Base-by-base conservation (phyloP, 2,113 vertebrate genomes). In the Hippolais icterina region DNA sequence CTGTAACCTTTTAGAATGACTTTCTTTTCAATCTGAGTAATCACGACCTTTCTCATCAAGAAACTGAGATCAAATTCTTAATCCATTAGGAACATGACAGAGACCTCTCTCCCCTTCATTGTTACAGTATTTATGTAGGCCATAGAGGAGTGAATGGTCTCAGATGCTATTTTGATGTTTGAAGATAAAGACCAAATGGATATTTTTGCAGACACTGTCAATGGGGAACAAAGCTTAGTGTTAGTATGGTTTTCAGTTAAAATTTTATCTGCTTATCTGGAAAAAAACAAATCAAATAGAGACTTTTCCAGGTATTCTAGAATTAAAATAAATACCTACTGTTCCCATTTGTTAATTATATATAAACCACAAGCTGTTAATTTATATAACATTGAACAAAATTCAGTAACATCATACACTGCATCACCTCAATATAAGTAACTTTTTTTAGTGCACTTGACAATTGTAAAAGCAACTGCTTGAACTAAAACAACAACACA, bases 1-100 rank as follows among this genome's bases (percentile, higher is more conserved):
- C 92, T 56, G 35, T 93, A 96, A 96, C 90, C 92, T 95, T 94
- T 94, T 91, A 92, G 37, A 96, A 93, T 88, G 70, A 87, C 65
- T 92, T 94, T 94, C 81, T 90, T 64, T 50, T 90, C 80, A 49
- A 90, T 77, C 71, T 76, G 89, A 96, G 66, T 94, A 95, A 97
- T 90, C 20, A 3, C 2, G 3, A 93, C 90, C 94, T 94, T 87
- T 94, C 81, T 91, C 70, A 88, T 93, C 46, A 80, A 68, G 77
- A 84, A 92, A 25, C 54, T n/a, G 37, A 60, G 57, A 87, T 85
- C n/a, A 89, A 85, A 72, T 63, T 65, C 79, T 94, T 85, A 76
- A 89, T 89, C 63, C 70, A 79, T 79, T 87, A 89, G 31, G 41
- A 79, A 76, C 66, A 69, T 11, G 25, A 79, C 75, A 76, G 74